Base-by-base conservation (phyloP, 2,888 invertebrate species). In the Lagria hirta region DNA sequence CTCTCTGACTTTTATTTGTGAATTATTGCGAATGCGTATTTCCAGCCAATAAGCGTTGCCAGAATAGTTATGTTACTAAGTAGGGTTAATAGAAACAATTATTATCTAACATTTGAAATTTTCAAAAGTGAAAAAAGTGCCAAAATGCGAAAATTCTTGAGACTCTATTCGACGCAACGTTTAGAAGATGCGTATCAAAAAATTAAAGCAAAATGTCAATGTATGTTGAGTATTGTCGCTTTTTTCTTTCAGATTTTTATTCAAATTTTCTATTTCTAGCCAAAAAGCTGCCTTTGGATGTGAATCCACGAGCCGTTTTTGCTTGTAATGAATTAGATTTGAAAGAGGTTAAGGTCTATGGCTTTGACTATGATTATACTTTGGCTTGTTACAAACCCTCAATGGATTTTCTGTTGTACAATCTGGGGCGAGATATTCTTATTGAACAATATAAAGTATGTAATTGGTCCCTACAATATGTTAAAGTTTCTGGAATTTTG, bases 361-460 rank as follows among this genome's bases (percentile, higher is more conserved):
- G 98, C 23, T 98, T 98, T 75, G 98, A 98, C 73, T 98, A 98
- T 75, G 98, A 98, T 71, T 98, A 98, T 71, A 98, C 98, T 0
- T 71, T 98, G 60, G 97, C 97, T 1, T 90, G 92, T 60, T 98
- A 98, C 70, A 94, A 91, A 64, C 87, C 89, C 5, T 81, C 86
- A 11, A 75, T 98, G 66, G 92, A 96, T 67, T 84, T 85, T 66
- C 77, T 97, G 28, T 80, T 98, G 10, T 98, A 96, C 69, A 88
- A 91, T 67, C 77, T 96, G 49, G 96, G 94, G 1, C 81, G 88
- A 54, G 86, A 94, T 62, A 83, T 84, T 66, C 78, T 98, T 1
- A 82, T 98, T 51, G 83, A 86, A 64, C 87, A 89, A 63, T 88
- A 85, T 66, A 93, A 92, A 82, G 95, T 93, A 70, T 66, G 62